Base-by-base conservation (phyloP, 1,140 invertebrate genomes). In the Hyles euphorbiae region DNA sequence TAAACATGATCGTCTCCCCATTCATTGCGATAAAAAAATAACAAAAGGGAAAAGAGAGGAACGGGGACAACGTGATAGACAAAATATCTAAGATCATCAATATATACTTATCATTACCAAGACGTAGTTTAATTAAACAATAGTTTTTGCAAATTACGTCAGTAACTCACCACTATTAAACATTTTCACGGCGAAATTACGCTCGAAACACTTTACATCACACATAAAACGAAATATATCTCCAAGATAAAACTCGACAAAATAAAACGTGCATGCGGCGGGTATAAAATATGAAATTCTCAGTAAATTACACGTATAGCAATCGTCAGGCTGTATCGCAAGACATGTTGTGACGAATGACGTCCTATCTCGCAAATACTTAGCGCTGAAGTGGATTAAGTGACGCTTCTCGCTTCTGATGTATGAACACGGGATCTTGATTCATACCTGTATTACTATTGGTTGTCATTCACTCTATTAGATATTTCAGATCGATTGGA, bases 361-460 rank as follows among this genome's bases (percentile, higher is more conserved):
- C 72, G 70, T 79, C 76, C 79, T 81, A 73, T 78, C 70, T 81
- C 76, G 71, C 67, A 76, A 68, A 70, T 75, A 76, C 72, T 78
- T 75, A 74, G 63, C 63, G 61, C 62, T 44, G 68, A 68, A 67
- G 77, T 68, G 76, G 78, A 81, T 81, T 81, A 81, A 79, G 76
- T 70, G 71, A 67, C 54, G 72, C 65, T 73, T 44, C 53, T 40
- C 22, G 34, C 36, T 11, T 11, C 40, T 44, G 53, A 54, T 54
- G 53, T 54, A 44, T 76, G 66, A 53, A 70, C 51, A 60, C 63
- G 62, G 67, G 5, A 8, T n/a, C 40, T 33, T 54, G 53, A 54
- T 54, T 54, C 53, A 54, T 54, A 54, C 11, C 3, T 34, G 22
- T 34, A 10, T 34, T 52, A 52, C 50, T 52, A 52, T 7, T 34